phyloP scores from a whole-genome alignment of 2,888 invertebrate species.

The Leptogaster cylindrica region DNA sequence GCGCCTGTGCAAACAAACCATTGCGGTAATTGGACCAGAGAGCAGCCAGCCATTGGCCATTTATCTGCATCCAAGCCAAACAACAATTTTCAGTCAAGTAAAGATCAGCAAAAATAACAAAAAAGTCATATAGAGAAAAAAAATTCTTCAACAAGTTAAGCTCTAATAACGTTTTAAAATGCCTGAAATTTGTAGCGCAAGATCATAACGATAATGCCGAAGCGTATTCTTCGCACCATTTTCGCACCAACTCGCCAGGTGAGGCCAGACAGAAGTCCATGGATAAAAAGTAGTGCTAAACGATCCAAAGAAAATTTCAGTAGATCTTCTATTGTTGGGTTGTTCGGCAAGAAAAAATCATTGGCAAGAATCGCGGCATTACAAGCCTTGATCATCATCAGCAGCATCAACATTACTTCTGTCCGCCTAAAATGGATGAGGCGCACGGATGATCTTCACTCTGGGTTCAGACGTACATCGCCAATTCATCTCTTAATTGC shows the following conservation, averaged over 20 bases:
- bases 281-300: slow-evolving; percentile 1
- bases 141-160: slow-evolving; percentile 11
- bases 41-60: no score
- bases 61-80: no score
- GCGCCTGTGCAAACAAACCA: no score
- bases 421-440: slow-evolving; percentile 21
- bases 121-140: no score
- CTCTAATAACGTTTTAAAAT: slow-evolving; percentile 25
- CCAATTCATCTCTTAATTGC: slow-evolving; percentile 33
- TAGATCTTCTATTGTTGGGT: slow-evolving; percentile 17
- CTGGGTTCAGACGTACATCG: background rate
- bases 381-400: slow-evolving; percentile 6
- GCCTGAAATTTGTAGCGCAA: slow-evolving; percentile 14
- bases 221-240: slow-evolving; percentile 10
- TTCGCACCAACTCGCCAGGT: slow-evolving; percentile 6
- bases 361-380: slow-evolving; percentile 18
- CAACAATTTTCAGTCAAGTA: no score
- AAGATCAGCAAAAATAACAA: no score
- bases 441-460: background rate
- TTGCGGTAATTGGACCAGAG: no score
- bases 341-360: slow-evolving; percentile 10
- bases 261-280: slow-evolving; percentile 10
- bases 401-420: background rate
- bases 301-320: background rate
- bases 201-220: slow-evolving; percentile 25